These are phyloP conservation scores for Coregonus ussuriensis DNA, from an alignment of 2,797 vertebrate genomes.

Conservation along the genomic window DNA sequence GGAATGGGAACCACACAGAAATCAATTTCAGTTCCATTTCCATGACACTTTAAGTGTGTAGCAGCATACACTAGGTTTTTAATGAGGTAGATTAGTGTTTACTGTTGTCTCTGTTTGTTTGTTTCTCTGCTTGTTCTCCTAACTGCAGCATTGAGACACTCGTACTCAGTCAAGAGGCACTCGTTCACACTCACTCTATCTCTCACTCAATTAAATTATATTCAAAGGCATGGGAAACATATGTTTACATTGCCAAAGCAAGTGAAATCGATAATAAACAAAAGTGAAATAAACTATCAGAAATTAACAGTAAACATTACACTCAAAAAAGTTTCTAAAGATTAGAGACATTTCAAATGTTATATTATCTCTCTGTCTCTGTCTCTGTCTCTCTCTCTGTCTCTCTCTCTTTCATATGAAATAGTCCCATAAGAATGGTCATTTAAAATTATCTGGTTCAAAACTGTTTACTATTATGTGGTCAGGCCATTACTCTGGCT, in stretches of 20 bases:
- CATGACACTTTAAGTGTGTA: not conserved
- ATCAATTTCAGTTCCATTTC: not conserved
- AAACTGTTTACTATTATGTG: not conserved
- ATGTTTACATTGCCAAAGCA: too few species aligned
- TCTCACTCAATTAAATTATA: not conserved
- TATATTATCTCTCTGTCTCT: too few species aligned
- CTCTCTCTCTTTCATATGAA: not conserved
- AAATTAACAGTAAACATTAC: too few species aligned
- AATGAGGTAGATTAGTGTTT: slow-evolving; percentile 1
- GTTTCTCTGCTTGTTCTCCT: slow-evolving; percentile 3
- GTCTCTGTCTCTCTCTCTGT: too few species aligned
- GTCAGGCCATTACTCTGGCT: not conserved
- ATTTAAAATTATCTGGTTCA: not conserved
- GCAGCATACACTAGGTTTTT: not conserved
- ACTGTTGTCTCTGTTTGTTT: not conserved
- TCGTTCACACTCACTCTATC: not conserved
- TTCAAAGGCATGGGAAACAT: not conserved
- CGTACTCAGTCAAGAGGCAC: not conserved
- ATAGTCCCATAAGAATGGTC: not conserved
- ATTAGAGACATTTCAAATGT: too few species aligned
- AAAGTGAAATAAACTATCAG: too few species aligned
- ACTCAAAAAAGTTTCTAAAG: too few species aligned
- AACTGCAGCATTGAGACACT: slow-evolving; percentile 2
- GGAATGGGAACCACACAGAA: not conserved
- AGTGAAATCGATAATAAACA: too few species aligned